Evolutionary conservation across 2,888 invertebrate species (phyloP).

Genomic region (Yponomeuta evonymella): DNA sequence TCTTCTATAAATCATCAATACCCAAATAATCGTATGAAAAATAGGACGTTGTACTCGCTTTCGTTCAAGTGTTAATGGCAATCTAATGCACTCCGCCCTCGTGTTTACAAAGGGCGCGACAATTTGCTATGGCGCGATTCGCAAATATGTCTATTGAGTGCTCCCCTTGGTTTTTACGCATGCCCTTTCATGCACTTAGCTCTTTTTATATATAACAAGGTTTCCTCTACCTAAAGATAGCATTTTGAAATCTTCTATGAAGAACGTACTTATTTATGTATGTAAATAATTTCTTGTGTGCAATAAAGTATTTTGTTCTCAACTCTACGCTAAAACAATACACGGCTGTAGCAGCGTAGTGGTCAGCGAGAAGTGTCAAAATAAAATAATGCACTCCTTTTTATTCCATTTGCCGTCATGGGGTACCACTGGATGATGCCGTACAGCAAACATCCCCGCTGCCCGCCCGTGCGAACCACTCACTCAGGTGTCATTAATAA

Average conservation of each 20-base stretch:
- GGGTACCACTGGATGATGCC: not conserved
- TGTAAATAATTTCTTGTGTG: too few species aligned
- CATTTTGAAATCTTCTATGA: too few species aligned
- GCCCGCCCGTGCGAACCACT: not conserved
- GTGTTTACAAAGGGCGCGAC: slow-evolving; percentile 49
- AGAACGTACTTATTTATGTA: too few species aligned
- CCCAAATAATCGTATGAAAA: not conserved
- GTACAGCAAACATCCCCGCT: not conserved
- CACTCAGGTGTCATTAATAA: not conserved
- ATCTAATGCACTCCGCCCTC: slow-evolving; percentile 58
- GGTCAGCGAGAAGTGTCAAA: too few species aligned
- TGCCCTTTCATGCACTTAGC: slow-evolving; percentile 1
- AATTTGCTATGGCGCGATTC: slow-evolving; percentile 68
- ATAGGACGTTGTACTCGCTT: not conserved
- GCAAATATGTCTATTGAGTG: slow-evolving; percentile 37
- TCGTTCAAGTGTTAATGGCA: slow-evolving; percentile 37
- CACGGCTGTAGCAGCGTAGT: too few species aligned
- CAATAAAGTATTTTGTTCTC: too few species aligned
- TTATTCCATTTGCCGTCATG: too few species aligned
- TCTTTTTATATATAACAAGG: not conserved
- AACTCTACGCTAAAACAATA: too few species aligned
- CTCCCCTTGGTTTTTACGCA: slow-evolving; percentile 52
- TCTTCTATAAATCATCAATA: not conserved
- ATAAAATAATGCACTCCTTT: too few species aligned
- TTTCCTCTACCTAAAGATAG: too few species aligned